Conservation (phyloP, 2,113 vertebrate species). For the Ptyas mucosa region DNA sequence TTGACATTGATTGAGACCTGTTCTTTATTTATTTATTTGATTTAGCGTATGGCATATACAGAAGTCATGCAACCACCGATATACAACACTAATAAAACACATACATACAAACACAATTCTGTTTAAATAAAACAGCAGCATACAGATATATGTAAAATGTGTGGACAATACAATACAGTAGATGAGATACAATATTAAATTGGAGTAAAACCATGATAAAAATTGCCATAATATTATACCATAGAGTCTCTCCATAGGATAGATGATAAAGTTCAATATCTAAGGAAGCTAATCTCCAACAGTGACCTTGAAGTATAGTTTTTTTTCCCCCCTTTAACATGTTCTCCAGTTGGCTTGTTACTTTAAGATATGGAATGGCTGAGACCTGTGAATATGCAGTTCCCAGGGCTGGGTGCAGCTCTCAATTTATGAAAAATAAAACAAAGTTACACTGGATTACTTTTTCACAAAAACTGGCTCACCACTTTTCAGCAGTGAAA, state of each 20-base stretch:
- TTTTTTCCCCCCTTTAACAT: not conserved
- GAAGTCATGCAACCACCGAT: not conserved
- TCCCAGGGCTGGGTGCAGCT: not conserved
- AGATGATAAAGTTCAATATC: not conserved
- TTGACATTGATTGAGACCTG: not conserved
- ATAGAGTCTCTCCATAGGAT: not conserved
- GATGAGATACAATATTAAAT: not conserved
- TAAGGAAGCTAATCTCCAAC: not conserved
- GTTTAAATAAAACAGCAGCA: not conserved
- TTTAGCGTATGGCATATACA: not conserved
- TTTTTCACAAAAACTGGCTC: constrained; percentile 19
- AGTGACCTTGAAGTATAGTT: not conserved
- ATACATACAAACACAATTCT: not conserved
- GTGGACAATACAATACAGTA: not conserved
- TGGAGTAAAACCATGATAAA: not conserved
- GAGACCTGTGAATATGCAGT: not conserved
- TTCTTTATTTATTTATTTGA: not conserved
- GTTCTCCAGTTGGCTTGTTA: not conserved
- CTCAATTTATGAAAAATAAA: not conserved
- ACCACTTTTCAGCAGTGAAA: constrained; percentile 24
- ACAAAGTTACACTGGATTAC: constrained; percentile 23
- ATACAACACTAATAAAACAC: not conserved
- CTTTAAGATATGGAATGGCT: not conserved
- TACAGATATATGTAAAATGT: not conserved
- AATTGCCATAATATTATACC: not conserved